Base-by-base conservation (phyloP, 2,888 invertebrate species). In the Phasia obesa region DNA sequence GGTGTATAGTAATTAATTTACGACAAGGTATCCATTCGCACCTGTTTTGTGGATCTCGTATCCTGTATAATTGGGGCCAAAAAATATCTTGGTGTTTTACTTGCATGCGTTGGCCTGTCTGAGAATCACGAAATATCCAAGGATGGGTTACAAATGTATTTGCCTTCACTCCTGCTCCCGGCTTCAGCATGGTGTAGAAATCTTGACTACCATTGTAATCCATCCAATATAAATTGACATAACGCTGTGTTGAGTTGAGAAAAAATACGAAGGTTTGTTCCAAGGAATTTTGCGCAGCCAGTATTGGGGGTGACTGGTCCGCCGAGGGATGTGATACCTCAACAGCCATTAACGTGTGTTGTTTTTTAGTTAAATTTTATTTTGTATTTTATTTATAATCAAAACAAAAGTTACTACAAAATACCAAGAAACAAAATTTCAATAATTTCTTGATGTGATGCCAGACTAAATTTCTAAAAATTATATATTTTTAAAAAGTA, bases 111-210 rank as follows among this genome's bases (percentile, higher is more conserved):
- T 96, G 96, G 62, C 93, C 93, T 0, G 96, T 95, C 0, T 92
- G 90, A 0, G 93, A 91, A 88, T 97, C 96, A 0, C 94, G 92
- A 88, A 96, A 97, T 83, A 97, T 94, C 97, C 97, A 97, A 0
- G 96, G 96, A 91, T 97, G 97, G 0, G 95, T 94, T 15, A 94
- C 93, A 89, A 92, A 97, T 0, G 97, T 96, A 86, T 96, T 95
- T 0, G 96, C 93, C 87, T 88, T 88, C 2, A 88, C 85, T 11
- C 86, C 86, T 0, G 86, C 92, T 0, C 91, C 91, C 0, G 94
- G 92, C 0, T 90, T 88, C n/a, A 97, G 88, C 0, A 92, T 92
- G 4, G 92, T 92, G 88, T 95, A 96, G 67, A 92, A 93, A 2
- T 93, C 92, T 44, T 93, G 93, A 0, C 89, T 89, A 0, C 97